phyloP scores from a whole-genome alignment of 2,888 invertebrate species.

The Halocaridina rubra region DNA sequence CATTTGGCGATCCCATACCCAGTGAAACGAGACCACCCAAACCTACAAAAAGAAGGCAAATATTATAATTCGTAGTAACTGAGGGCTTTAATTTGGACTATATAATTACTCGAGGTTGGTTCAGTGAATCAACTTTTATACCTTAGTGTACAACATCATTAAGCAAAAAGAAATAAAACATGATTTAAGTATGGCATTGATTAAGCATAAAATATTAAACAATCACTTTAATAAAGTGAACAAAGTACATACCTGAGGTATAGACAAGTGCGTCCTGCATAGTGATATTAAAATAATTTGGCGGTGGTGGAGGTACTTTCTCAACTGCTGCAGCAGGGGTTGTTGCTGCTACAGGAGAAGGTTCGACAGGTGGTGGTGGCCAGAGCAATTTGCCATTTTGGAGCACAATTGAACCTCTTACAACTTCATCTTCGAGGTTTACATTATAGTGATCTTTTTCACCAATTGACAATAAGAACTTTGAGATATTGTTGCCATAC shows the following conservation, averaged over 20 bases:
- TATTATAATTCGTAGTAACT: no score
- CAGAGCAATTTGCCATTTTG: constrained; percentile 81
- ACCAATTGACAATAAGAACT: constrained; percentile 84
- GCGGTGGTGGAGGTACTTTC: constrained; percentile 66
- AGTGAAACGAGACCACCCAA: constrained; percentile 78
- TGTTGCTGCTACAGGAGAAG: constrained; percentile 69
- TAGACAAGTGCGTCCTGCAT: constrained; percentile 77
- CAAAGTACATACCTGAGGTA: constrained; percentile 74
- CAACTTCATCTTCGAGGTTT: constrained; percentile 86
- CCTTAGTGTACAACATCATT: no score
- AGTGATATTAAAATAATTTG: constrained; percentile 79
- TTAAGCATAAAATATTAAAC: no score
- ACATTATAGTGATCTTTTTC: constrained; percentile 81
- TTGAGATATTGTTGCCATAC: constrained; percentile 92
- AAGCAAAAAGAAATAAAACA: no score
- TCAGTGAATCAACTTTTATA: no score
- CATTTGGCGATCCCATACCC: constrained; percentile 82
- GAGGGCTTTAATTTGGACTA: no score
- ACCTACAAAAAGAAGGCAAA: constrained; percentile 70
- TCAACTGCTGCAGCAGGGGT: constrained; percentile 68
- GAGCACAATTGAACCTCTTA: constrained; percentile 83
- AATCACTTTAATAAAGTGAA: no score
- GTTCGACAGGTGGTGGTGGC: constrained; percentile 80
- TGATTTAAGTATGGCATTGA: no score
- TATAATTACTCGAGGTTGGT: no score